Evolutionary conservation across 2,888 invertebrate species (phyloP).

Genomic region (Macrophya annulata): DNA sequence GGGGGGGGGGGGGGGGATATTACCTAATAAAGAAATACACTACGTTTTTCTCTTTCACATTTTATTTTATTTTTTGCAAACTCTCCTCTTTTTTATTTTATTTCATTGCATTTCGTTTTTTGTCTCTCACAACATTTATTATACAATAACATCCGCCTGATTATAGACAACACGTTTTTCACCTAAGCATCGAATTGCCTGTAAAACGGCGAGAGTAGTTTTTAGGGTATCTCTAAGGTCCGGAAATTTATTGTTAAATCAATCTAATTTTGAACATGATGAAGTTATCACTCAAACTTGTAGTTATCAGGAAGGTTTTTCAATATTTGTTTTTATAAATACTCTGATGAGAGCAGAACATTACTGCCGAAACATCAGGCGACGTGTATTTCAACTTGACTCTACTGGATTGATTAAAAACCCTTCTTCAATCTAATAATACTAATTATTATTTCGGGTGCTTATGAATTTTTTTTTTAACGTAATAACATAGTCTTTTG

Average conservation of each 20-base stretch:
- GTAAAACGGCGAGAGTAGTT: not conserved
- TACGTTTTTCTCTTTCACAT: not conserved
- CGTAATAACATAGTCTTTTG: no score
- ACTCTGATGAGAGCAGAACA: no score
- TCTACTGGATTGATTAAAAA: no score
- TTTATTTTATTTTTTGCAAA: not conserved
- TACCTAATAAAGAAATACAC: not conserved
- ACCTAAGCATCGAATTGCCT: slow-evolving; percentile 4
- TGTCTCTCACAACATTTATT: not conserved
- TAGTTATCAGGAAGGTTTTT: no score
- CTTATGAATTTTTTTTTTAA: no score
- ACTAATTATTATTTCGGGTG: no score
- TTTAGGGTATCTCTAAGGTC: not conserved
- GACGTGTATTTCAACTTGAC: no score
- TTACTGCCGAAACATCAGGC: no score
- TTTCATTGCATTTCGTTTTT: not conserved
- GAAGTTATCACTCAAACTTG: no score
- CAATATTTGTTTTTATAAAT: no score
- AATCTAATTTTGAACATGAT: no score
- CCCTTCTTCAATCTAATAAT: no score
- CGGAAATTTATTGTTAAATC: not conserved
- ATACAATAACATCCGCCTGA: not conserved
- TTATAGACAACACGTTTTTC: not conserved
- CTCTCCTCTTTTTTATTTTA: not conserved
- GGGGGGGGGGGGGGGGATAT: not conserved